phyloP scores from a whole-genome alignment of 37 sponge, comb jelly and placozoan species.

The Petrosia ficiformis region DNA sequence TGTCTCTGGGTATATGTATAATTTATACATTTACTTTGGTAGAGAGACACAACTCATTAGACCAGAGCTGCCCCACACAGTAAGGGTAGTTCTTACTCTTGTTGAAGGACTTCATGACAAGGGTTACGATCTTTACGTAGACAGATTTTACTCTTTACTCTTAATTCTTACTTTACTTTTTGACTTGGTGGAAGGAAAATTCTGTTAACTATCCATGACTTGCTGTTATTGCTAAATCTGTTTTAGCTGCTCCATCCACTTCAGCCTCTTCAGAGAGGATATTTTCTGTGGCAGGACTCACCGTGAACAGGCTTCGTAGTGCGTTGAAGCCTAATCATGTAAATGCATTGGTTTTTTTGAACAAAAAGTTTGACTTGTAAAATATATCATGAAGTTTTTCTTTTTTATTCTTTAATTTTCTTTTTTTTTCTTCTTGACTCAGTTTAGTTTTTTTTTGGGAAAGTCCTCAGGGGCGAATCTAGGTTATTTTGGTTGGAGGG shows the following conservation, averaged over 20 bases:
- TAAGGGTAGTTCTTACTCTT: background rate
- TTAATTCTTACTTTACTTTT: too few relatives aligned
- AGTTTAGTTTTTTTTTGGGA: too few relatives aligned
- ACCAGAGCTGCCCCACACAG: background rate
- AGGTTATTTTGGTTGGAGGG: too few relatives aligned
- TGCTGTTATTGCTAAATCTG: background rate
- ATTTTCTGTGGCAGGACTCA: constrained; percentile 1
- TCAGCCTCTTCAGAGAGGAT: background rate
- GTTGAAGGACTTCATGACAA: too few relatives aligned
- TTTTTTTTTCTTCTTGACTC: background rate
- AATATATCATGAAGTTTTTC: background rate
- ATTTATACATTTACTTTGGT: background rate
- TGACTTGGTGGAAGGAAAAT: background rate
- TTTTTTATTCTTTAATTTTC: background rate
- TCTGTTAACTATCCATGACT: background rate
- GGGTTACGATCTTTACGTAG: too few relatives aligned
- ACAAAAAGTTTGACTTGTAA: background rate
- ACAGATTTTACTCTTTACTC: too few relatives aligned
- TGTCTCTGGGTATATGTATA: too few relatives aligned
- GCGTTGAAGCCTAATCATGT: background rate
- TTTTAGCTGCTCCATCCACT: background rate
- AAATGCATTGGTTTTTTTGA: background rate
- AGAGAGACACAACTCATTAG: background rate
- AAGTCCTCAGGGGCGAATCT: too few relatives aligned
- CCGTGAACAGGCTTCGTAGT: background rate